A percentile compares a stretch with the other conserved stretches of the same genome.
These are phyloP conservation scores for Neoitamus cyanurus DNA, from an alignment of 2,888 invertebrate genomes.

Conservation along the genomic window DNA sequence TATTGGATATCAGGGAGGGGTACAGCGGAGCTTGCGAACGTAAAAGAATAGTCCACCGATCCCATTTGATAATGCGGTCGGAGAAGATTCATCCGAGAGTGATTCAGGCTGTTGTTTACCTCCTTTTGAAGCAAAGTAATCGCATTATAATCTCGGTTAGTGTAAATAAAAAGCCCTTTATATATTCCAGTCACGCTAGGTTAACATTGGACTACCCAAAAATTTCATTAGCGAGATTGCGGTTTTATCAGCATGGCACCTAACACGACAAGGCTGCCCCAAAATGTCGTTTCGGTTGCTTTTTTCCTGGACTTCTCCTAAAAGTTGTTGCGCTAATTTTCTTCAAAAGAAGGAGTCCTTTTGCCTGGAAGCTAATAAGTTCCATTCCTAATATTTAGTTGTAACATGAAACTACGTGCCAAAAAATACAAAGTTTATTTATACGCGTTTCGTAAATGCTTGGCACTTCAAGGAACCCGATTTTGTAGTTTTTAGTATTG, in stretches of 20 bases:
- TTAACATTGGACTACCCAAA: not conserved
- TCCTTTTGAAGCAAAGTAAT: not conserved
- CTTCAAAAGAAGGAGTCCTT: not conserved
- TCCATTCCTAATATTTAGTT: not conserved
- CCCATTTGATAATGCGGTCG: not conserved
- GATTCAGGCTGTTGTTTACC: not conserved
- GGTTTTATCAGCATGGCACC: not conserved
- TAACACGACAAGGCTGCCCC: not conserved
- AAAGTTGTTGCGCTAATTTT: not conserved
- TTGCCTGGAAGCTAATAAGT: not conserved
- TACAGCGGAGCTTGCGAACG: not conserved
- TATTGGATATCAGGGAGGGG: slow-evolving; percentile 8
- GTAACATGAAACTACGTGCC: not conserved
- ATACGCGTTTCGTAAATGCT: too few relatives aligned
- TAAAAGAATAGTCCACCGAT: not conserved
- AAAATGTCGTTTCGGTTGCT: not conserved
- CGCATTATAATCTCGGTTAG: slow-evolving; percentile 14
- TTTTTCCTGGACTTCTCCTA: not conserved
- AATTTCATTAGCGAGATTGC: slow-evolving; percentile 39
- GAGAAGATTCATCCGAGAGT: not conserved
- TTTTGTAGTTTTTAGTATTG: too few relatives aligned
- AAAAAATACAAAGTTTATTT: too few relatives aligned
- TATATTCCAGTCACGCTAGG: slow-evolving; percentile 20
- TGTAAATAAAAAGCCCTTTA: slow-evolving; percentile 4
- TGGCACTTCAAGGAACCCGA: too few relatives aligned